Base-by-base conservation (phyloP, 2,797 vertebrate genomes). In the Peromyscus nudipes region DNA sequence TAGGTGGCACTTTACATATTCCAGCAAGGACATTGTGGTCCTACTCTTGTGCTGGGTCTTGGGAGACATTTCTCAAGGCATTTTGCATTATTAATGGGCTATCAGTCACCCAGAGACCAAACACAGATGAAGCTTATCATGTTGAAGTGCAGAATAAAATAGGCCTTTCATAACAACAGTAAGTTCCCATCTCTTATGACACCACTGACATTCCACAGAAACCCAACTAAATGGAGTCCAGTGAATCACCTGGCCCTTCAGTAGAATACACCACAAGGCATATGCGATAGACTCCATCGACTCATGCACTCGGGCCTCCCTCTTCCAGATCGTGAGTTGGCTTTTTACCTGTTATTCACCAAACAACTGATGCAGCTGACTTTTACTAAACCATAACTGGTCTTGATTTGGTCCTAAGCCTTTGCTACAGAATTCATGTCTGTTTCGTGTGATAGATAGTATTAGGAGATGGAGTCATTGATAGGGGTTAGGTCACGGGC, bases 101-200 rank as follows among this genome's bases (percentile, higher is more conserved):
- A 88, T 25, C 25, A 21, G 62, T 84, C 86, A 96, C 49, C 55
- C 65, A 85, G 81, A 90, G 77, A 77, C 84, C 43, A 95, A 96
- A 92, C 71, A 76, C 57, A 87, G 79, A 82, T 34, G 88, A 82
- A 81, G 55, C 40, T 71, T 31, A 79, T 81, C 60, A 55, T 29
- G n/a, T 73, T 34, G 31, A 93, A 81, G 19, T 57, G 62, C 3
- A 90, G 49, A 43, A 69, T 55, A 84, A 88, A 86, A 90, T 34
- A 96, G n/a, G 34, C 23, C 43, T 60, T 95, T 94, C 29, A 34
- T 13, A 64, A 89, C 49, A 83, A 57, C 27, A 34, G 31, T 65
- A 89, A 84, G 71, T 57, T 80, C 95, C 71, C 16, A 29, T 29
- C 19, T 95, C 84, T 76, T 94, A 31, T 69, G 60, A 55, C n/a